Evolutionary conservation across 2,113 vertebrate species (phyloP).

Genomic region (Paedocypris sp.): DNA sequence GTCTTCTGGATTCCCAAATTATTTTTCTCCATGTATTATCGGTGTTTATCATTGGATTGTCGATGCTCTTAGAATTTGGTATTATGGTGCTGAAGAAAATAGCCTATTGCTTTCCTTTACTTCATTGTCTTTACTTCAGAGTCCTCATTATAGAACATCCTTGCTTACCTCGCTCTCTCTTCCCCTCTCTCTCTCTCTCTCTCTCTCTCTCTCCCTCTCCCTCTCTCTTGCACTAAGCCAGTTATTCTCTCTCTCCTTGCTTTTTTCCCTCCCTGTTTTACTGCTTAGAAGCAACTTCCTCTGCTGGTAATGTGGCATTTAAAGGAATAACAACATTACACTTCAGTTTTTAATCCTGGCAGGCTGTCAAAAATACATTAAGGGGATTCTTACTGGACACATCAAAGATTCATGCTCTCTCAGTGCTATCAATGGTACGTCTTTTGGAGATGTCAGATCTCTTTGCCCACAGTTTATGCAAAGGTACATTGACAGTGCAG

Average conservation of each 20-base stretch:
- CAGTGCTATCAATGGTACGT: constrained; percentile 8
- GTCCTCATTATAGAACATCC: constrained; percentile 6
- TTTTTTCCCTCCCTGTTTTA: background rate
- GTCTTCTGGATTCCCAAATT: no score
- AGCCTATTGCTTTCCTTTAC: background rate
- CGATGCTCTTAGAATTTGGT: background rate
- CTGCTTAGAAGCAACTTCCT: constrained; percentile 16
- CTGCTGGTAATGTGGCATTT: constrained; percentile 12
- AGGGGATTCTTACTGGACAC: constrained; percentile 18
- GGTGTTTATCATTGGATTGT: background rate
- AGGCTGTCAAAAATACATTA: constrained; percentile 30
- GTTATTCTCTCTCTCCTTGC: background rate
- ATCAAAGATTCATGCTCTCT: constrained; percentile 29
- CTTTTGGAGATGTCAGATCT: constrained; percentile 14
- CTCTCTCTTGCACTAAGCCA: background rate
- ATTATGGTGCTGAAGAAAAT: background rate
- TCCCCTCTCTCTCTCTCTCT: background rate
- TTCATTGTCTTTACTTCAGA: constrained; percentile 12
- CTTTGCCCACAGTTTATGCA: background rate
- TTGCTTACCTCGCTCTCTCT: background rate
- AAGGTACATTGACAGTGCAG: background rate
- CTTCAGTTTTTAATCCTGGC: constrained; percentile 29
- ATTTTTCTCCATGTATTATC: background rate
- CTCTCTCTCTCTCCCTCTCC: background rate
- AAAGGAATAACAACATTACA: constrained; percentile 21